Evolutionary conservation across 2,797 vertebrate species (phyloP), one percentile per base, ranked within the genome.

Genomic region (Synanceia verrucosa): DNA sequence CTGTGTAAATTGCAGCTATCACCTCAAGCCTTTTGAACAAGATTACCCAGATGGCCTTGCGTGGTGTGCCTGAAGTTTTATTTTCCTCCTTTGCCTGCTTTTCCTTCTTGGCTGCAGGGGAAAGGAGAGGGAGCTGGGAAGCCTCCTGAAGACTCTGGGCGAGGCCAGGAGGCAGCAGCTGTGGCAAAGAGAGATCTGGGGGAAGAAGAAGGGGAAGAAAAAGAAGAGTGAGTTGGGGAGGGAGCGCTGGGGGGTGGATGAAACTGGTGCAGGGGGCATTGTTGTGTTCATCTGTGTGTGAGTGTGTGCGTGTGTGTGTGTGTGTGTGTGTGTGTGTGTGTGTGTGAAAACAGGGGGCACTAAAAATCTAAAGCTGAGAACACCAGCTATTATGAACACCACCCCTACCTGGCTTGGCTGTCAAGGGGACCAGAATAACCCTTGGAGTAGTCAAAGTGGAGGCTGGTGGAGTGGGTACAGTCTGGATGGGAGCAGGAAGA

Each of bases 41-140:
- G 93, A 94, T 95, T 94, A 95, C 93, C 93, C 93, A 94, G 94
- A 95, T 94, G 93, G 94, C 93, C 93, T 94, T 92, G 92, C 91
- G 90, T 93, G 88, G 91, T 93, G 88, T 71, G 94, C 93, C 93
- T 92, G 83, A 91, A 95, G 93, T 93, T 93, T 91, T 93, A 91
- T 92, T 93, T 91, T 91, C 85, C 88, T 91, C 83, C 87, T 86
- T 87, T 89, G 88, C 86, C 89, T 91, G 89, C 79, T 83, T 92
- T 89, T 88, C 89, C 84, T 91, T 91, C 86, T 88, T 87, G 67
- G 86, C 92, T 92, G 70, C 81, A 75, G 93, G 93, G 89, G 70
- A 82, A 84, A 80, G 82, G 65, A 88, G 87, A 90, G 89, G 83
- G 91, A 88, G 85, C 88, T 90, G 88, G 90, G 89, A 93, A 91